A percentile compares a stretch with the other conserved stretches of the same genome.
phyloP scores from a whole-genome alignment of 2,888 invertebrate species.

The Brenthis hecate region DNA sequence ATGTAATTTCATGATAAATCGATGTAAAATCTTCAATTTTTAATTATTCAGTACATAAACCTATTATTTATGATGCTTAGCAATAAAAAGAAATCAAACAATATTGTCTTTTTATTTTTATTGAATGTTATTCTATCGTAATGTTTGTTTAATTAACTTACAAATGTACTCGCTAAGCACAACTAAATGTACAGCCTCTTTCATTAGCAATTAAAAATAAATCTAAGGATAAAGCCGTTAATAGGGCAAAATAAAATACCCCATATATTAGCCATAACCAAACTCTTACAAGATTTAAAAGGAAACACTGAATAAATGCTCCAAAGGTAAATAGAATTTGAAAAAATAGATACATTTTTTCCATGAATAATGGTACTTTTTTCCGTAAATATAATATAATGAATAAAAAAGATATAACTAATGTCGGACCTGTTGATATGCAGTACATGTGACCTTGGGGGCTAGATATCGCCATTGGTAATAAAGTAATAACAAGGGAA shows the following conservation, averaged over 20 bases:
- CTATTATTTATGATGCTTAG: neutral
- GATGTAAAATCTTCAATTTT: too few species aligned
- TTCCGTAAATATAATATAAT: conserved; percentile 68
- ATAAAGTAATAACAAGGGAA: conserved; percentile 59
- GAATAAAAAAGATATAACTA: conserved; percentile 71
- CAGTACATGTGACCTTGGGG: conserved; percentile 77
- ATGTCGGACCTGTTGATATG: conserved; percentile 72
- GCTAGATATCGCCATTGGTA: conserved; percentile 60
- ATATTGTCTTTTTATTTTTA: neutral
- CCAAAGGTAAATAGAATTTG: conserved; percentile 78
- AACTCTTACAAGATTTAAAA: conserved; percentile 66
- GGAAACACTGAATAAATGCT: conserved; percentile 74
- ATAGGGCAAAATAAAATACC: conserved; percentile 66
- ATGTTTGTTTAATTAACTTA: conserved; percentile 1
- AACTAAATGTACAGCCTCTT: conserved; percentile 77
- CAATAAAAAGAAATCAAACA: conserved; percentile 21
- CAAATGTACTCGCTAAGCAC: conserved; percentile 53
- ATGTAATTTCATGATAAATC: too few species aligned
- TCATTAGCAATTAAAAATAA: conserved; percentile 75
- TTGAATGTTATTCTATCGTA: neutral
- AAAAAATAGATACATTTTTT: conserved; percentile 77
- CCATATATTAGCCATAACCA: conserved; percentile 75
- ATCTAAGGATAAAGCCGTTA: conserved; percentile 66
- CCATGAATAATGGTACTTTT: conserved; percentile 75
- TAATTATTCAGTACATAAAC: too few species aligned